A percentile compares a stretch with the other conserved stretches of the same genome.
Evolutionary conservation across 1,140 invertebrate species (phyloP).

Genomic region (Drosophila asahinai): DNA sequence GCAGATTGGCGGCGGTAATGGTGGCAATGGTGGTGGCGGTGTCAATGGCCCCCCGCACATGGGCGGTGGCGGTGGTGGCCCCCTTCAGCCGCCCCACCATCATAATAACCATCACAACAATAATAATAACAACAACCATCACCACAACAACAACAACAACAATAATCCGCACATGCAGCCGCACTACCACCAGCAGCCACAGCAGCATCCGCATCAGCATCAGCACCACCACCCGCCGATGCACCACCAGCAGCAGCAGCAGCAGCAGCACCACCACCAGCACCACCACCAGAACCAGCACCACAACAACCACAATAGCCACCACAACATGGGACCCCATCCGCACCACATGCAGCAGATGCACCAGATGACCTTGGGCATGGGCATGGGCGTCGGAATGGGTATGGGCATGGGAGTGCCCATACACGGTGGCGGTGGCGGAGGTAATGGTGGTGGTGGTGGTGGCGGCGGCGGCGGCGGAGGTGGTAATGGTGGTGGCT

Average conservation of each 20-base stretch:
- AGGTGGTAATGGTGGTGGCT: slow-evolving; percentile 51
- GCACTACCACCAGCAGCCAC: slow-evolving; percentile 32
- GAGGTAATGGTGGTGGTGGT: slow-evolving; percentile 13
- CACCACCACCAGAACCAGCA: slow-evolving; percentile 31
- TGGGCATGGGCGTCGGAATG: slow-evolving; percentile 56
- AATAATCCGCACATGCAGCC: slow-evolving; percentile 42
- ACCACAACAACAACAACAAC: slow-evolving; percentile 24
- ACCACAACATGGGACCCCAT: slow-evolving; percentile 49
- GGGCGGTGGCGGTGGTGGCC: slow-evolving; percentile 39
- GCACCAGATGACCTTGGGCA: slow-evolving; percentile 51
- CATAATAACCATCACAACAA: slow-evolving; percentile 43
- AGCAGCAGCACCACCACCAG: slow-evolving; percentile 37
- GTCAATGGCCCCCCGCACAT: slow-evolving; percentile 36
- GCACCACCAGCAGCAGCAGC: slow-evolving; percentile 46
- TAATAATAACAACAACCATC: slow-evolving; percentile 17
- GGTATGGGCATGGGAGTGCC: slow-evolving; percentile 56
- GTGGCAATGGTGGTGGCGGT: slow-evolving; percentile 18
- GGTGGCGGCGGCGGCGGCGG: slow-evolving; percentile 31
- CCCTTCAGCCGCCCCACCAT: slow-evolving; percentile 32
- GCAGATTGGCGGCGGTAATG: slow-evolving; percentile 32
- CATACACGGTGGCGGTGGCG: slow-evolving; percentile 39
- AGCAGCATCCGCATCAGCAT: slow-evolving; percentile 12
- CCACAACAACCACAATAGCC: slow-evolving; percentile 21
- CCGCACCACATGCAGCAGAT: slow-evolving; percentile 69
- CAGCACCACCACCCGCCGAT: slow-evolving; percentile 41